A percentile compares a stretch with the other conserved stretches of the same genome.
These are phyloP conservation scores for Melanotus villosus DNA, from an alignment of 2,888 invertebrate species.

Conservation along the genomic window DNA sequence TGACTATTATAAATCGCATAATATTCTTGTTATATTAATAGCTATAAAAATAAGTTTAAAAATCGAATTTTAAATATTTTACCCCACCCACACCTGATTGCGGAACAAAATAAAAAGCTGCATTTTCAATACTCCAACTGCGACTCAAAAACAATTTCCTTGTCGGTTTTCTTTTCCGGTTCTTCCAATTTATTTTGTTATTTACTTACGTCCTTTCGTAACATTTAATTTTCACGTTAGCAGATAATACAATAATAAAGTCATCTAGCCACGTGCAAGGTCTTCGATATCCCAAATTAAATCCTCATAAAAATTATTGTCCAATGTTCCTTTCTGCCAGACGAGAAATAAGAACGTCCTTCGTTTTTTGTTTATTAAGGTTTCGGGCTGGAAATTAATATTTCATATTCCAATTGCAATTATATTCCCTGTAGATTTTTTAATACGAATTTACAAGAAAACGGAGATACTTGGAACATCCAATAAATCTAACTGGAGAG, in stretches of 20 bases:
- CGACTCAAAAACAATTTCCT: too few relatives aligned
- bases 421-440: neutral
- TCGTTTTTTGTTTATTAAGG: slow-evolving; percentile 1
- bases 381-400: neutral
- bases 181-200: neutral
- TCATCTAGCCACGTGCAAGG: slow-evolving; percentile 6
- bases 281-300: neutral
- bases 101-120: too few relatives aligned
- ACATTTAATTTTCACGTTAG: neutral
- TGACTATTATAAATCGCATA: too few relatives aligned
- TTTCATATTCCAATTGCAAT: neutral
- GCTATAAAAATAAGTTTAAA: too few relatives aligned
- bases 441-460: neutral
- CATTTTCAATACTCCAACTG: too few relatives aligned
- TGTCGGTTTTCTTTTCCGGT: neutral
- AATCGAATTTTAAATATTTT: too few relatives aligned
- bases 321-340: too few relatives aligned
- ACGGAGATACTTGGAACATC: neutral
- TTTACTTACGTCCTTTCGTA: neutral
- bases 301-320: neutral
- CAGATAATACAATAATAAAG: neutral
- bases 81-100: too few relatives aligned
- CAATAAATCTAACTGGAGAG: neutral
- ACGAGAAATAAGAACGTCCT: neutral
- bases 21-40: too few relatives aligned